Base-by-base conservation (phyloP, 2,113 vertebrate species). In the Corvus hawaiiensis region DNA sequence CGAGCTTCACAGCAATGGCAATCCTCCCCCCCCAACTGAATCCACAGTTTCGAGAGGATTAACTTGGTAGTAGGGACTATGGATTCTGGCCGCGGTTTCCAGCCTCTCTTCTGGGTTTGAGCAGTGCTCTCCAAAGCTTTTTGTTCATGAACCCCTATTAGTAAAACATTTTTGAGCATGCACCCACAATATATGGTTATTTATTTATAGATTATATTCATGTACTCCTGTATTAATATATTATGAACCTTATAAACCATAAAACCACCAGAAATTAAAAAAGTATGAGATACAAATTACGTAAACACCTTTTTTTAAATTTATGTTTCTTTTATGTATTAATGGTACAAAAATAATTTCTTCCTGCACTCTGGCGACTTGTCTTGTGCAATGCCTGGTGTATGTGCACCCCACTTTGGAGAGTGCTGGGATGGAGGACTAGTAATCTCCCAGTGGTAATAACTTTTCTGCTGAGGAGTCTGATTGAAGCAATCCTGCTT, bases 371-470 rank as follows among this genome's bases (percentile, higher is more conserved):
- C 39, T 20, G 43, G 16, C 0, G 1, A 37, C 20, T 43, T 48
- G 49, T 56, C 17, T 41, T 32, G 23, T 4, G 1, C 46, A 39
- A 2, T 49, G 20, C 23, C 7, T 43, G 33, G 23, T 1, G 1
- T 32, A 18, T 30, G 26, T 1, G 0, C 18, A 35, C 10, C 9
- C 46, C 13, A 6, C 30, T 74, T 85, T 32, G 35, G 41, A 74
- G 33, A 28, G 15, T 21, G 6, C 20, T 43, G 41, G 16, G 20
- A 17, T 78, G 43, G 41, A 74, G 37, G 8, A 28, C 11, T 43
- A 10, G n/a, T 61, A 7, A 28, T 43, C 10, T 64, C 75, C 19
- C 23, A 26, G 24, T 17, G 13, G 35, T 26, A 22, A 6, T 68
- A 49, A 26, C 17, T 32, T 54, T 63, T 59, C 59, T 4, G 1